Evolutionary conservation across 2,113 vertebrate species (phyloP).

Genomic region (Eretmochelys imbricata): DNA sequence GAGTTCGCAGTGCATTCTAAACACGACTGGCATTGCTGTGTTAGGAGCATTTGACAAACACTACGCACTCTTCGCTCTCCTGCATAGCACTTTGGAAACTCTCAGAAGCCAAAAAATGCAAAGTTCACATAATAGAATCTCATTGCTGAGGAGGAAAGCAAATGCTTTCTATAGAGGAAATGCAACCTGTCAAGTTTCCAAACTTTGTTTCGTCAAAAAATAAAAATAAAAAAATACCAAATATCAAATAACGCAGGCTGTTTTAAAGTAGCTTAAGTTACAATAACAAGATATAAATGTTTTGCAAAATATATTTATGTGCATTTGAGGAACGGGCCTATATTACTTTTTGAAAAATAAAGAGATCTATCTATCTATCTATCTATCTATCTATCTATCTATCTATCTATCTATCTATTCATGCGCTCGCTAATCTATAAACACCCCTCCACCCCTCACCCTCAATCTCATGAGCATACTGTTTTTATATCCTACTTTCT

Average conservation of each 20-base stretch:
- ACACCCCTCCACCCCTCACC: not conserved
- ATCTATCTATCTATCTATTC: fast-evolving
- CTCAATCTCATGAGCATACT: not conserved
- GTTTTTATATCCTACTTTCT: not conserved
- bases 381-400: fast-evolving
- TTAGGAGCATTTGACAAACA: not conserved
- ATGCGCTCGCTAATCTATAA: not conserved
- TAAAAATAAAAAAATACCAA: fast-evolving
- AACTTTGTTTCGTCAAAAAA: not conserved
- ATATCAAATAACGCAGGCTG: not conserved
- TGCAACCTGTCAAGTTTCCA: not conserved
- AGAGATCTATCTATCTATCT: not conserved
- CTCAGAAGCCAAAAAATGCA: not conserved
- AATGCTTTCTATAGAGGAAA: not conserved
- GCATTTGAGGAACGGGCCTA: not conserved
- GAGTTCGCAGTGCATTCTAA: not conserved
- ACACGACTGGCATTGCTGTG: not conserved
- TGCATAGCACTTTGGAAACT: not conserved
- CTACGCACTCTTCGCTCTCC: not conserved
- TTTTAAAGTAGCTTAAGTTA: not conserved
- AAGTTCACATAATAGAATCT: not conserved
- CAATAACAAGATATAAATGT: fast-evolving
- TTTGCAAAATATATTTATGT: not conserved
- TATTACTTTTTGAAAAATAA: not conserved
- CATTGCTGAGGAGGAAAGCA: not conserved